A percentile compares a stretch with the other conserved stretches of the same genome.
phyloP scores from a whole-genome alignment of 2,888 invertebrate species.

The Willowsia nigromaculata region DNA sequence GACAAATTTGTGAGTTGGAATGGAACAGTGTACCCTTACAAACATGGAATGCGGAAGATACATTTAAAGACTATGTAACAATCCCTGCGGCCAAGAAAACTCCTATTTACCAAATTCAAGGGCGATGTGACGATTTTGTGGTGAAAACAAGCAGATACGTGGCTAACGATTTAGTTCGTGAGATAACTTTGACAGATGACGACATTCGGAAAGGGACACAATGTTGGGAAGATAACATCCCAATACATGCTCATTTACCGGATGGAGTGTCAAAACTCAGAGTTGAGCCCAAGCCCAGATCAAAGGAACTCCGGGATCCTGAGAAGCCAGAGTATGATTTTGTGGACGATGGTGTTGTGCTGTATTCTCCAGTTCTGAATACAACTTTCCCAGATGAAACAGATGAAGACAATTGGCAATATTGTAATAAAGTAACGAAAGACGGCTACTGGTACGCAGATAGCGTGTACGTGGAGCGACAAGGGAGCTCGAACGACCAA shows the following conservation, averaged over 20 bases:
- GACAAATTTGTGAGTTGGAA: neutral
- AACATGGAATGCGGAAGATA: neutral
- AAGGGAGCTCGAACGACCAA: slow-evolving; percentile 15
- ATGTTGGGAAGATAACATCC: slow-evolving; percentile 32
- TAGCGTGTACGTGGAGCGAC: slow-evolving; percentile 43
- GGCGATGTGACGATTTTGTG: neutral
- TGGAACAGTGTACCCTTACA: neutral
- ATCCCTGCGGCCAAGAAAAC: neutral
- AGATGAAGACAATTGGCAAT: neutral
- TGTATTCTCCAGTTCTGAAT: neutral
- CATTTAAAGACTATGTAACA: neutral
- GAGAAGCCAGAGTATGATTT: neutral
- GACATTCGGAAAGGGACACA: neutral
- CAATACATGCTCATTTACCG: neutral
- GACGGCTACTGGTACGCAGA: slow-evolving; percentile 36
- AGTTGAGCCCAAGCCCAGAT: neutral
- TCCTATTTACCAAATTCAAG: slow-evolving; percentile 25
- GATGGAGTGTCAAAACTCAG: neutral
- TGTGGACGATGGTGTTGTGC: neutral
- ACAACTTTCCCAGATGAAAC: slow-evolving; percentile 9
- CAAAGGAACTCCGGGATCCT: neutral
- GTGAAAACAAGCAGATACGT: slow-evolving; percentile 17
- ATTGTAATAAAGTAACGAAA: neutral
- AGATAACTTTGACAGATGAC: neutral
- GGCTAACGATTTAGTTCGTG: neutral